Evolutionary conservation across 2,113 vertebrate species (phyloP).

Genomic region (Notarius lentiginosus): DNA sequence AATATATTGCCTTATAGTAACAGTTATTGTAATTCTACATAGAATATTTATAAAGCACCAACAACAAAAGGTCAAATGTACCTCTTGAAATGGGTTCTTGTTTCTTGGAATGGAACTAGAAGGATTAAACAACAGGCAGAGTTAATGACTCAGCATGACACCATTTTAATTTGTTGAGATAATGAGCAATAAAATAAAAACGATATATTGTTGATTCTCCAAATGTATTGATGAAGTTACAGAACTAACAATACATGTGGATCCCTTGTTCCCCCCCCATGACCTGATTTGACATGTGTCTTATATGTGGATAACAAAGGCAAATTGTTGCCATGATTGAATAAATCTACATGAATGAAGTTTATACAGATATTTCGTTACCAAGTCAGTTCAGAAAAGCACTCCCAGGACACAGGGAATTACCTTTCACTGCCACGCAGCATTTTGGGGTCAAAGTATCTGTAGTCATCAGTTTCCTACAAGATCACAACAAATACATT

Average conservation of each 20-base stretch:
- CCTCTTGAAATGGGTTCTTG: slow-evolving; percentile 99
- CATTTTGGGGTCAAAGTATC: slow-evolving; percentile 99
- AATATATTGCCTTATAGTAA: too few relatives aligned
- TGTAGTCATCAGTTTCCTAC: slow-evolving; percentile 96
- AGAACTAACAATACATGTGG: too few relatives aligned
- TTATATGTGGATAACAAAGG: slow-evolving; percentile 30
- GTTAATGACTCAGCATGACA: slow-evolving; percentile 17
- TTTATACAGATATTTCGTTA: not conserved
- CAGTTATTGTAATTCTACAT: not conserved
- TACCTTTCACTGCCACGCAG: slow-evolving; percentile 94
- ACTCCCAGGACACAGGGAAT: slow-evolving; percentile 28
- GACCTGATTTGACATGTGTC: slow-evolving; percentile 12
- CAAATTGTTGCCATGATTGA: slow-evolving; percentile 11
- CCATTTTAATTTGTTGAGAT: not conserved
- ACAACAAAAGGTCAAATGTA: slow-evolving; percentile 63
- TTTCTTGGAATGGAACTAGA: slow-evolving; percentile 93
- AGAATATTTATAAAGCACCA: not conserved
- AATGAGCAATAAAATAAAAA: slow-evolving; percentile 29
- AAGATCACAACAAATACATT: slow-evolving; percentile 38
- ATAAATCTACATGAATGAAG: slow-evolving; percentile 33
- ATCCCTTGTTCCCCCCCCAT: not conserved
- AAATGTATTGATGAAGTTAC: slow-evolving; percentile 14
- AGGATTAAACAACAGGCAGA: slow-evolving; percentile 24
- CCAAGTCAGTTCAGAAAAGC: slow-evolving; percentile 2
- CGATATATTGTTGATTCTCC: not conserved